Percentiles rank a stretch among this genome's conserved stretches.
These are phyloP conservation scores for Isaurus tuberculatus DNA, from an alignment of 92 coral and sea anemone species.

Conservation along the genomic window DNA sequence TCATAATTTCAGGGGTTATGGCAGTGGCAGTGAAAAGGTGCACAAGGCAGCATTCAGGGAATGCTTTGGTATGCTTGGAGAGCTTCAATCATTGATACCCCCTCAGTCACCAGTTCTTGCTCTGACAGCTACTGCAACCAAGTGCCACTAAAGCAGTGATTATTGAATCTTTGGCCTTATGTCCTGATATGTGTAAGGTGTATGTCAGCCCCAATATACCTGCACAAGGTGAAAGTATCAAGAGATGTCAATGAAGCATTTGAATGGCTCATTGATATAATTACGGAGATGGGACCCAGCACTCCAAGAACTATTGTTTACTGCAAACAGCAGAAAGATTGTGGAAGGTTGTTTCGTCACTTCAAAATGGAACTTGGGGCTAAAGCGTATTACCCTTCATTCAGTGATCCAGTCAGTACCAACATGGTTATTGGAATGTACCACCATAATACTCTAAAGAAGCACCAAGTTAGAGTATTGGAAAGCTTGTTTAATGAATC, in stretches of 20 bases:
- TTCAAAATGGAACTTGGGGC: constrained; percentile 51
- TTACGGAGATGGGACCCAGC: constrained; percentile 12
- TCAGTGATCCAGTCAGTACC: too few species aligned
- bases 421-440: too few species aligned
- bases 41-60: constrained; percentile 55
- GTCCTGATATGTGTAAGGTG: constrained; percentile 38
- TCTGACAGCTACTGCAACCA: constrained; percentile 65
- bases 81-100: constrained; percentile 25
- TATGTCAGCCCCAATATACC: constrained; percentile 58
- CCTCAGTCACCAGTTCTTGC: constrained; percentile 54
- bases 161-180: constrained; percentile 45
- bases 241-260: constrained; percentile 25
- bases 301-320: constrained; percentile 58
- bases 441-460: constrained; percentile 58
- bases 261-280: constrained; percentile 49
- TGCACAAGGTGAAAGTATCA: constrained; percentile 35
- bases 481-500: neutral
- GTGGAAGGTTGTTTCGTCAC: constrained; percentile 59
- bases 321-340: constrained; percentile 63
- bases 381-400: constrained; percentile 13
- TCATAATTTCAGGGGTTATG: constrained; percentile 55
- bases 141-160: constrained; percentile 9
- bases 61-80: constrained; percentile 62
- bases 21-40: constrained; percentile 36
- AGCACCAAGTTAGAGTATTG: constrained; percentile 44